Conservation (phyloP, 2,797 vertebrate genomes). For the Coregonus sp. region DNA sequence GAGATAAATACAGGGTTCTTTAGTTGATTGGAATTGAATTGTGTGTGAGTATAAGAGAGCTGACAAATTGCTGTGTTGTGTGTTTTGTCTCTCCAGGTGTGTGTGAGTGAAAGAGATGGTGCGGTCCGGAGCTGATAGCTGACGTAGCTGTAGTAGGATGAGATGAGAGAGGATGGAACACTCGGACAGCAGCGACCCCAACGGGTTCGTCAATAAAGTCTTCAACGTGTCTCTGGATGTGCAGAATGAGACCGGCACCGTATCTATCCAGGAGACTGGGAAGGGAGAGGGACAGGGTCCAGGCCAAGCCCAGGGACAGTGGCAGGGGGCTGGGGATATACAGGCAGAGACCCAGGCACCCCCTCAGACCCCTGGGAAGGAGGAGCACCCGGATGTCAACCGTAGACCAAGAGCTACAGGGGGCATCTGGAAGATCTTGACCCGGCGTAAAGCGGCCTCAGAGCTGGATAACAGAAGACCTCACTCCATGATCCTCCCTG, state of each 20-base stretch:
- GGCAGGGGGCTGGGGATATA: slow-evolving; percentile 39
- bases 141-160: slow-evolving; percentile 62
- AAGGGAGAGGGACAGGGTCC: slow-evolving; percentile 33
- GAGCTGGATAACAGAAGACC: slow-evolving; percentile 77
- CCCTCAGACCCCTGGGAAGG: slow-evolving; percentile 64
- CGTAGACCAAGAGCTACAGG: slow-evolving; percentile 72
- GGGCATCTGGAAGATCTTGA: slow-evolving; percentile 88
- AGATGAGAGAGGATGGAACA: slow-evolving; percentile 79
- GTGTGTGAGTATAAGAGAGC: background rate
- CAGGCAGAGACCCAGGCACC: slow-evolving; percentile 58
- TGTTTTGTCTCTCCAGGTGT: slow-evolving; percentile 60
- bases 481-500: slow-evolving; percentile 89
- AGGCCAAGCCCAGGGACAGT: background rate
- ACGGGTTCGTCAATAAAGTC: slow-evolving; percentile 83
- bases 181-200: slow-evolving; percentile 72
- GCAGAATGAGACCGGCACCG: slow-evolving; percentile 66
- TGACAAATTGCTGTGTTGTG: slow-evolving; percentile 12
- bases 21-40: background rate
- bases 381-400: slow-evolving; percentile 73
- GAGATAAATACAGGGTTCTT: background rate
- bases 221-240: slow-evolving; percentile 80
- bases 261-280: slow-evolving; percentile 73
- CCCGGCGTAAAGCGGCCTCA: slow-evolving; percentile 75
- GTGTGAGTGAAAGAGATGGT: slow-evolving; percentile 31
- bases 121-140: slow-evolving; percentile 45